Percentiles rank a stretch among this genome's conserved stretches.
phyloP scores from a whole-genome alignment of 2,797 vertebrate species.

The Protosalanx chinensis region DNA sequence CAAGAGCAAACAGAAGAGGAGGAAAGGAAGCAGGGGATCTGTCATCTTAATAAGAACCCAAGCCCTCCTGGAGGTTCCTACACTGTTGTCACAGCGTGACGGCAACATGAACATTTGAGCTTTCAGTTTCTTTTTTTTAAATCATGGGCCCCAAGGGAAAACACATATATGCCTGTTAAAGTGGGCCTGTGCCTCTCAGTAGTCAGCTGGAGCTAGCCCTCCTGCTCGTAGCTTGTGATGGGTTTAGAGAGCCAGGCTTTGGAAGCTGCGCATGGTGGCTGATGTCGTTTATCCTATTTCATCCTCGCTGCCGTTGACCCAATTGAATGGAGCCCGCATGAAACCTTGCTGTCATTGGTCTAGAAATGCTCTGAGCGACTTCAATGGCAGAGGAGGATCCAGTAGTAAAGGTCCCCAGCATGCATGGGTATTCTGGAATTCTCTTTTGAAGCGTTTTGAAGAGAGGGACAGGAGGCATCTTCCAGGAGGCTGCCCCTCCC shows the following conservation, averaged over 20 bases:
- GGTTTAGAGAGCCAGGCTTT: slow-evolving; percentile 44
- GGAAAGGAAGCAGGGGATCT: slow-evolving; percentile 1
- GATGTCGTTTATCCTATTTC: slow-evolving; percentile 40
- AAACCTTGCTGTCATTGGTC: slow-evolving; percentile 23
- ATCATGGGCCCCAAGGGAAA: slow-evolving; percentile 23
- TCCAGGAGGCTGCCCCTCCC: not conserved
- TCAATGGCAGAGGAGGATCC: slow-evolving; percentile 21
- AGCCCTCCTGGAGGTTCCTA: slow-evolving; percentile 13
- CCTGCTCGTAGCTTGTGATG: slow-evolving; percentile 33
- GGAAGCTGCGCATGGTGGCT: slow-evolving; percentile 43
- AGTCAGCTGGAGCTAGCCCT: slow-evolving; percentile 36
- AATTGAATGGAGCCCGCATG: slow-evolving; percentile 22
- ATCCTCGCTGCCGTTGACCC: slow-evolving; percentile 45
- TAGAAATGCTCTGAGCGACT: slow-evolving; percentile 12
- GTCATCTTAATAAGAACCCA: not conserved
- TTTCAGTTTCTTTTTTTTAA: slow-evolving; percentile 36
- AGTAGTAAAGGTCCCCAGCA: slow-evolving; percentile 23
- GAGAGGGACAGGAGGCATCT: slow-evolving; percentile 3
- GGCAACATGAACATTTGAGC: not conserved
- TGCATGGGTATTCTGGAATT: slow-evolving; percentile 39
- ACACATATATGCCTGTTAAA: slow-evolving; percentile 45
- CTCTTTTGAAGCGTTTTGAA: slow-evolving; percentile 24
- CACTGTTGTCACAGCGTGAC: slow-evolving; percentile 37
- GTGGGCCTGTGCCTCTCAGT: slow-evolving; percentile 42
- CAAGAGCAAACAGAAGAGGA: not conserved